These are phyloP conservation scores for Drosophila setifemur DNA, from an alignment of 1,140 invertebrate species.

Conservation along the genomic window DNA sequence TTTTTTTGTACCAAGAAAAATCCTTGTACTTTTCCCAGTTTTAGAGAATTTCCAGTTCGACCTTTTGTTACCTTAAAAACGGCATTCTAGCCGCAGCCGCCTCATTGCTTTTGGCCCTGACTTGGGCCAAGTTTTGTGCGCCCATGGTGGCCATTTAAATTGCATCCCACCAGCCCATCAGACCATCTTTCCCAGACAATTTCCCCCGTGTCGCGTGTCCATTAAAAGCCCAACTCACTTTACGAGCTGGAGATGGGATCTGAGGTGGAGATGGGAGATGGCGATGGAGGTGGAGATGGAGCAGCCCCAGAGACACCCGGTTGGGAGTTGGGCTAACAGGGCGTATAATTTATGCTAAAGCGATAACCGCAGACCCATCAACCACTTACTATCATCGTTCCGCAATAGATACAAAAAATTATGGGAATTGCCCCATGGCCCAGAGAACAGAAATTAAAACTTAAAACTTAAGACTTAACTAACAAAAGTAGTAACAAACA, in stretches of 20 bases:
- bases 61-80: not conserved
- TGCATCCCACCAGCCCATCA: constrained; percentile 6
- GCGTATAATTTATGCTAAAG: constrained; percentile 51
- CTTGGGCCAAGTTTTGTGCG: not conserved
- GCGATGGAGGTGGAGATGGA: not conserved
- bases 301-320: not conserved
- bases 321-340: not conserved
- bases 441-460: not conserved
- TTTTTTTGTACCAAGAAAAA: too few relatives aligned
- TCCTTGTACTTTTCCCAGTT: too few relatives aligned
- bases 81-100: not conserved
- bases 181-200: not conserved
- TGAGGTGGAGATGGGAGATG: not conserved
- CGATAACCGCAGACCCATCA: constrained; percentile 35
- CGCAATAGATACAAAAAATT: constrained; percentile 6
- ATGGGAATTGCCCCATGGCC: not conserved
- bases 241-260: constrained; percentile 11
- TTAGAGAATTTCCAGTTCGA: not conserved
- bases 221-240: constrained; percentile 50
- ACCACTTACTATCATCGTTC: constrained; percentile 31
- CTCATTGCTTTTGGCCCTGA: constrained; percentile 1
- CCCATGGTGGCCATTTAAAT: constrained; percentile 22
- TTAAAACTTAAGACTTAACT: not conserved
- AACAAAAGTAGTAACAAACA: too few relatives aligned
- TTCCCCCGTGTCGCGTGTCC: constrained; percentile 22